Evolutionary conservation across 2,888 invertebrate species (phyloP), one percentile per base, ranked within the genome.

Genomic region (Melinopterus prodromus): DNA sequence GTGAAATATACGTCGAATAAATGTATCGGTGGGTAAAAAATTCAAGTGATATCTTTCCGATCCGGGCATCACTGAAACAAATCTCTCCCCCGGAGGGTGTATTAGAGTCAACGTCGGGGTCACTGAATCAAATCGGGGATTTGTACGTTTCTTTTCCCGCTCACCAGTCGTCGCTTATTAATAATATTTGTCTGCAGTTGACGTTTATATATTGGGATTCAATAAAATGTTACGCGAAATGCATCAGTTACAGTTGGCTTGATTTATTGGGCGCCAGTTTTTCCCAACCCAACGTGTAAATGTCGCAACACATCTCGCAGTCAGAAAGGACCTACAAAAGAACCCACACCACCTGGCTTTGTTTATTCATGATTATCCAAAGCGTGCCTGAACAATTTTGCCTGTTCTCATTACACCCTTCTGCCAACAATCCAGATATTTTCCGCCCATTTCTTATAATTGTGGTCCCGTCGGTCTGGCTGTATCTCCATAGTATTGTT

Each of bases 381-480:
- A 53, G 26, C 26, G 26, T 26, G 26, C 3, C 26, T 26, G 26
- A 26, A 26, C 26, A 26, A 26, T 26, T 26, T 26, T 26, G 26
- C 3, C 26, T 26, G 1, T 26, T 26, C 26, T 26, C 26, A 26
- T 26, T 26, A 26, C 26, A 26, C 26, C 26, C 1, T 26, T 26
- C 26, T 26, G 26, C 26, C 3, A n/a, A n/a, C n/a, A n/a, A n/a
- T 26, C 26, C 1, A 16, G 16, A 35, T 15, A 71, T 71, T 71
- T 71, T 71, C 71, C 12, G 71, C 71, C 71, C 35, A 35, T 35
- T 16, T 15, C 71, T 71, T 35, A 35, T 71, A 26, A 26, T 26
- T 26, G 3, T 26, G 26, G 2, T 26, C 26, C 26, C 26, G 26
- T 26, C 26, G 26, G 26, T 26, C 26, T 26, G 26, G 2, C 26